These are phyloP conservation scores for Ptilodon capucinus DNA, from an alignment of 2,888 invertebrate genomes.

Conservation along the genomic window DNA sequence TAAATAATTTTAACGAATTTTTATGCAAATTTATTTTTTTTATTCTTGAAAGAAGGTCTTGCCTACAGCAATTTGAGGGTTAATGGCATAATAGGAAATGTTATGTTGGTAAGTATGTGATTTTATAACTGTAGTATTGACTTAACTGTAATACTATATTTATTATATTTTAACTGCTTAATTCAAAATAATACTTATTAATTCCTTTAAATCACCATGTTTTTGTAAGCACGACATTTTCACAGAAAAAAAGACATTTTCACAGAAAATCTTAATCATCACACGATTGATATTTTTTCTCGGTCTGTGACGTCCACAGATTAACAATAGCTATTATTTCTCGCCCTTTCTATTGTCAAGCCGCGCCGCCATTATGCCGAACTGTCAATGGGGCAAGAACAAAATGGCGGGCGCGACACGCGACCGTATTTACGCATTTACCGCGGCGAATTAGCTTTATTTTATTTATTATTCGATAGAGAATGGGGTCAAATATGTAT, in stretches of 20 bases:
- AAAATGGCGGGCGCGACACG: conserved; percentile 64
- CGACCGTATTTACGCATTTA: conserved; percentile 55
- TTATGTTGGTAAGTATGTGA: too few relatives aligned
- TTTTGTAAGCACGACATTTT: neutral
- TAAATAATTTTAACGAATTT: too few relatives aligned
- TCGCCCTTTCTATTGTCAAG: conserved; percentile 48
- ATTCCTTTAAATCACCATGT: too few relatives aligned
- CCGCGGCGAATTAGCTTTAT: conserved; percentile 42
- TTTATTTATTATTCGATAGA: conserved; percentile 23
- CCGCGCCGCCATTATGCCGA: conserved; percentile 41
- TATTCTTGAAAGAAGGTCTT: too few relatives aligned
- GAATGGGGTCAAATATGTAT: conserved; percentile 10
- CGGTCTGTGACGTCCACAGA: conserved; percentile 26
- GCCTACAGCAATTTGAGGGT: too few relatives aligned
- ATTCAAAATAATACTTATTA: too few relatives aligned
- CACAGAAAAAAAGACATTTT: neutral
- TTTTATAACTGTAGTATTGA: too few relatives aligned
- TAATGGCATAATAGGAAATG: too few relatives aligned
- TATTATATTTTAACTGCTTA: too few relatives aligned
- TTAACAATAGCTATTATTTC: conserved; percentile 41
- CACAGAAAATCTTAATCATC: conserved; percentile 18
- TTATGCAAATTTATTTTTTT: too few relatives aligned
- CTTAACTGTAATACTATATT: too few relatives aligned
- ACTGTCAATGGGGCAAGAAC: conserved; percentile 53
- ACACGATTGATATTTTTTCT: conserved; percentile 20